Evolutionary conservation across 2,113 vertebrate genomes (phyloP).

Genomic region (Sylvilagus bachmani): DNA sequence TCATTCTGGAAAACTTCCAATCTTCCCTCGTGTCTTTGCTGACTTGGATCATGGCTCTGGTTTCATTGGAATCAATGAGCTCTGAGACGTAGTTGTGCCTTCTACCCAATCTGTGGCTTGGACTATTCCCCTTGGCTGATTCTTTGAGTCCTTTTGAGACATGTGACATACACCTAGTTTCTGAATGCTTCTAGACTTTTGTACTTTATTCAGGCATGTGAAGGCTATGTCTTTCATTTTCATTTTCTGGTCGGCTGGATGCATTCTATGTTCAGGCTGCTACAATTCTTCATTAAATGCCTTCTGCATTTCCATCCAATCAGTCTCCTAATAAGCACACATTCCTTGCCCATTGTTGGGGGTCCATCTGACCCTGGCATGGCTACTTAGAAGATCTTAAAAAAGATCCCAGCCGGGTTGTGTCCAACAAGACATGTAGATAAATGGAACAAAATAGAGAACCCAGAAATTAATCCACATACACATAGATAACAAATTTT

Average conservation of each 20-base stretch:
- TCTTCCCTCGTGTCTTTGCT: neutral
- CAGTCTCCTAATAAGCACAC: neutral
- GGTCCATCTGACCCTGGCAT: neutral
- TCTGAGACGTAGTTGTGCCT: neutral
- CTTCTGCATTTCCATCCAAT: neutral
- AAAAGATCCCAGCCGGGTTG: neutral
- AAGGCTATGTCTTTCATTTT: neutral
- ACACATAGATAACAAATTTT: too few species aligned
- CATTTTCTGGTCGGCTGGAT: neutral
- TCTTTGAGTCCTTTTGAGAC: neutral
- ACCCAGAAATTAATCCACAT: too few species aligned
- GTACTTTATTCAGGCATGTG: neutral
- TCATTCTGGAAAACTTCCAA: neutral
- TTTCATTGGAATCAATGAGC: neutral
- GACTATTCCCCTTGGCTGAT: neutral
- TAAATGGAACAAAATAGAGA: too few species aligned
- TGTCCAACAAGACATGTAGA: neutral
- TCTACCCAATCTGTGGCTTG: neutral
- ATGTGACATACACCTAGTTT: neutral
- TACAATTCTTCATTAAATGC: neutral
- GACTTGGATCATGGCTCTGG: neutral
- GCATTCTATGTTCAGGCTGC: neutral
- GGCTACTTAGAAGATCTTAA: constrained; percentile 36
- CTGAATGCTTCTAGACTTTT: neutral
- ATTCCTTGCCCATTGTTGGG: neutral